Evolutionary conservation across 2,888 invertebrate species (phyloP).

Genomic region (Portevinia maculata): DNA sequence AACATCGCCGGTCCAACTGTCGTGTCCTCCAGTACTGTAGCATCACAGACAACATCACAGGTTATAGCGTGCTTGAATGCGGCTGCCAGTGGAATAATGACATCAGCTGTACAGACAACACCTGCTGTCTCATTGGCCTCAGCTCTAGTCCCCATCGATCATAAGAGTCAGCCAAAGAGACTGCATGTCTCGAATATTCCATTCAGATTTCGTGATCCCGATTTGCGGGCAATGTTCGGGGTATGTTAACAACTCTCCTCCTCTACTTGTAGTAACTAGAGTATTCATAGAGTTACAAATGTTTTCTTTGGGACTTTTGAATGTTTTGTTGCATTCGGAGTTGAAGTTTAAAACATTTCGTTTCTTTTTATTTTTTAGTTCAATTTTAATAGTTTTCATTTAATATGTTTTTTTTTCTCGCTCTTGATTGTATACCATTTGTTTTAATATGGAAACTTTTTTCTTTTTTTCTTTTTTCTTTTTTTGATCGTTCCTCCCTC

Average conservation of each 20-base stretch:
- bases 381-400: constrained; percentile 37
- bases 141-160: constrained; percentile 85
- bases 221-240: constrained; percentile 98
- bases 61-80: constrained; percentile 81
- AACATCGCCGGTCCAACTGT: constrained; percentile 75
- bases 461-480: constrained; percentile 73
- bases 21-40: constrained; percentile 77
- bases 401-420: constrained; percentile 40
- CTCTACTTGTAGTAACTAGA: background rate
- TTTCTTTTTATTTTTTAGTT: constrained; percentile 52
- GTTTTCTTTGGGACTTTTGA: constrained; percentile 73
- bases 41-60: constrained; percentile 79
- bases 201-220: constrained; percentile 99
- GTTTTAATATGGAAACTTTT: constrained; percentile 69
- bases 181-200: constrained; percentile 99
- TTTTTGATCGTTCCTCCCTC: constrained; percentile 75
- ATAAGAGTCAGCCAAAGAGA: constrained; percentile 92
- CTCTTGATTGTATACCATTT: constrained; percentile 73
- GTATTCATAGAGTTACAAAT: constrained; percentile 64
- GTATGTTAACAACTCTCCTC: constrained; percentile 86
- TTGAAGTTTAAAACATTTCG: constrained; percentile 66
- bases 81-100: constrained; percentile 79
- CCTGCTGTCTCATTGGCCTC: constrained; percentile 82
- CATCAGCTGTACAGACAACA: constrained; percentile 82
- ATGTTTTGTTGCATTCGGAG: constrained; percentile 74